Base-by-base conservation (phyloP, 2,797 vertebrate species). In the Premnoplex brunnescens region DNA sequence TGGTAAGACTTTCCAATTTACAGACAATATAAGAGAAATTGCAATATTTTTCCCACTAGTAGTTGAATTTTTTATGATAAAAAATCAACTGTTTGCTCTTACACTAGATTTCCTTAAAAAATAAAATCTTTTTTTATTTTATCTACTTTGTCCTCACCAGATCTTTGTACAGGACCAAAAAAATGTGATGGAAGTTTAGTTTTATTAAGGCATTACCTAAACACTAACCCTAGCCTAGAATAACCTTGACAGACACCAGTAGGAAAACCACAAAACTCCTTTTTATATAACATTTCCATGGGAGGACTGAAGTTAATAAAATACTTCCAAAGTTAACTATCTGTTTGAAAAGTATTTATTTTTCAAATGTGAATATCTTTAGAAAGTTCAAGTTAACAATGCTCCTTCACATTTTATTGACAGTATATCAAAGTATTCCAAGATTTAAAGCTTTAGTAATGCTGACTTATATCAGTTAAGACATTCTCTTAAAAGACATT, bases 101-200 rank as follows among this genome's bases (percentile, higher is more conserved):
- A 11, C 16, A 30, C 0, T 1, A n/a, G 48, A 43, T 52, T 28
- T 49, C 55, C 5, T 18, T 41, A 4, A n/a, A 75, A 60, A 7
- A 46, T 2, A 0, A 34, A 30, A 44, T 8, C 0, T 3, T 8
- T 36, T 60, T 48, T 39, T 36, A 2, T 19, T 56, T 6, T 4
- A 56, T 21, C 22, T 55, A 3, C 12, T 69, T 16, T 55, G 10
- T 21, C 21, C 20, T 77, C 15, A 76, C 11, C 19, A 69, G 13
- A 63, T 44, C 43, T 71, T 86, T 32, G 36, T 48, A 52, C 1
- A 18, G 37, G 37, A 83, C 7, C 10, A 24, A 60, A 64, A 59
- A 10, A 63, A 48, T 30, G 14, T 10, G 14, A 72, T 48, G 7
- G 11, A 43, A 74, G 32, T 16, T 41, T 60, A 11, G 13, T 34